These are phyloP conservation scores for Clarias magur DNA, from an alignment of 2,113 vertebrate genomes.

Conservation along the genomic window DNA sequence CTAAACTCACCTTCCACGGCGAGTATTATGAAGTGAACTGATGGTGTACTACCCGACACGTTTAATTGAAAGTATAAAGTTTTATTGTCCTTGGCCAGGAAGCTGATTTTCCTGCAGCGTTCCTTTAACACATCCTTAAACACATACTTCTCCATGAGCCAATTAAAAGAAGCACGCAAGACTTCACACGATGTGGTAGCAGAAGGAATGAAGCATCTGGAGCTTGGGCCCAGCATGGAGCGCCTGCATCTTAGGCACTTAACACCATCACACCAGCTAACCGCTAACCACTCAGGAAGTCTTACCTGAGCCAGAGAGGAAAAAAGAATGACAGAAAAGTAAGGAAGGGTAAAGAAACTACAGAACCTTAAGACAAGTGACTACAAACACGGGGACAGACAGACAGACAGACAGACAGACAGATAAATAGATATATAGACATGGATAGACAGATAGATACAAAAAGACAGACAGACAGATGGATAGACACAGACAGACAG, in stretches of 20 bases:
- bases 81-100: background rate
- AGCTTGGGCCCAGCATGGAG: background rate
- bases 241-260: constrained; percentile 18
- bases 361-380: background rate
- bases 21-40: background rate
- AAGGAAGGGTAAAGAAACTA: background rate
- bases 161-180: constrained; percentile 47
- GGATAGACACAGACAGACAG: background rate
- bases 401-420: background rate
- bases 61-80: constrained; percentile 9
- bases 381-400: background rate
- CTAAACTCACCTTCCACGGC: background rate
- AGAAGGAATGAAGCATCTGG: constrained; percentile 41
- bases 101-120: constrained; percentile 34
- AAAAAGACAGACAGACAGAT: background rate
- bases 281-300: constrained; percentile 27
- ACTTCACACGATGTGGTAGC: constrained; percentile 46
- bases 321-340: background rate
- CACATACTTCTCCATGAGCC: constrained; percentile 42
- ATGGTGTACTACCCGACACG: background rate
- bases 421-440: background rate
- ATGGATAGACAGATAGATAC: background rate
- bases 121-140: constrained; percentile 42
- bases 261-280: constrained; percentile 38
- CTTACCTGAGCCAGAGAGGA: constrained; percentile 18